Evolutionary conservation across 2,888 invertebrate species (phyloP).

Genomic region (Elmis aenea): DNA sequence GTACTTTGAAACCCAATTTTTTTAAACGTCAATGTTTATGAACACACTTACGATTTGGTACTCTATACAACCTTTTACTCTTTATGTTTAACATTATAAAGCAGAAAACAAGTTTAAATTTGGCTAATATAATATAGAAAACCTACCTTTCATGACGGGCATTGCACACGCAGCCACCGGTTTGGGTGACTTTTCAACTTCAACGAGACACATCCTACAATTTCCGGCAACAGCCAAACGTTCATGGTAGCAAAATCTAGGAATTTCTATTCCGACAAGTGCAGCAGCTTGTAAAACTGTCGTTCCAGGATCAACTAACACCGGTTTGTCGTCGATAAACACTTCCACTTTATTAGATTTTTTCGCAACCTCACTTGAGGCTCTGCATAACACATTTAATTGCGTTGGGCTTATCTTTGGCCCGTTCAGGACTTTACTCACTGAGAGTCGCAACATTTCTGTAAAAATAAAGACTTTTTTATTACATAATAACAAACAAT

Average conservation of each 20-base stretch:
- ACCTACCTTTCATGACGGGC: slow-evolving; percentile 93
- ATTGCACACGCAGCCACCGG: slow-evolving; percentile 99
- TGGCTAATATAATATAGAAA: not conserved
- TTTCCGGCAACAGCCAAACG: slow-evolving; percentile 97
- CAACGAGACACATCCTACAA: slow-evolving; percentile 99
- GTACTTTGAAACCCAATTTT: too few species aligned
- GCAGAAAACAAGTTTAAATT: not conserved
- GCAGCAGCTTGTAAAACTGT: slow-evolving; percentile 97
- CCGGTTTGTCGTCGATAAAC: slow-evolving; percentile 94
- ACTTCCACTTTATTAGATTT: slow-evolving; percentile 78
- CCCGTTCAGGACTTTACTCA: slow-evolving; percentile 58
- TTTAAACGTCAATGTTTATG: too few species aligned
- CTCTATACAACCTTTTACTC: too few species aligned
- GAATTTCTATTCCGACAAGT: slow-evolving; percentile 93
- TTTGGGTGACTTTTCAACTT: slow-evolving; percentile 97
- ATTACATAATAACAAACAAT: too few species aligned
- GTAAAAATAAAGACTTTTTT: slow-evolving; percentile 6
- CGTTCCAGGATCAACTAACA: slow-evolving; percentile 91
- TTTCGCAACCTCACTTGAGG: slow-evolving; percentile 33
- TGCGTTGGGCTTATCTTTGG: slow-evolving; percentile 39
- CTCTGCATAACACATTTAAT: slow-evolving; percentile 28
- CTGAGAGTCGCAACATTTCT: slow-evolving; percentile 73
- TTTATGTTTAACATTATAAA: not conserved
- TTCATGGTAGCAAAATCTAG: slow-evolving; percentile 99
- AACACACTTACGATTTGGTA: too few species aligned